These are phyloP conservation scores for human DNA, from an alignment of 2,113 vertebrate species.

Conservation along the genomic window GRCh38 chr4:1509001-1509500, in stretches of 20 bases:
- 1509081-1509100: neutral
- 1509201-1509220: no score
- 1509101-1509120: neutral
- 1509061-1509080: neutral
- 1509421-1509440: neutral
- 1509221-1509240: no score
- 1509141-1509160: neutral
- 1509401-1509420: no score
- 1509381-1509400: neutral
- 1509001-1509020: accelerated
- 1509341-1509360: neutral
- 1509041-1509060: accelerated
- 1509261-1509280: accelerated
- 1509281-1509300: neutral
- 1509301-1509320: accelerated
- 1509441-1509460: neutral
- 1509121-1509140: neutral
- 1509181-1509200: neutral
- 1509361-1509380: neutral
- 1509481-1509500: accelerated
- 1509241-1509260: no score
- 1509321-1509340: neutral
- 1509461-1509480: neutral
- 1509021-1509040: accelerated
- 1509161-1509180: neutral